Percentiles rank a stretch among this genome's conserved stretches.
These are phyloP conservation scores for Diprion similis DNA, from an alignment of 1,140 invertebrate species.

Conservation along the genomic window DNA sequence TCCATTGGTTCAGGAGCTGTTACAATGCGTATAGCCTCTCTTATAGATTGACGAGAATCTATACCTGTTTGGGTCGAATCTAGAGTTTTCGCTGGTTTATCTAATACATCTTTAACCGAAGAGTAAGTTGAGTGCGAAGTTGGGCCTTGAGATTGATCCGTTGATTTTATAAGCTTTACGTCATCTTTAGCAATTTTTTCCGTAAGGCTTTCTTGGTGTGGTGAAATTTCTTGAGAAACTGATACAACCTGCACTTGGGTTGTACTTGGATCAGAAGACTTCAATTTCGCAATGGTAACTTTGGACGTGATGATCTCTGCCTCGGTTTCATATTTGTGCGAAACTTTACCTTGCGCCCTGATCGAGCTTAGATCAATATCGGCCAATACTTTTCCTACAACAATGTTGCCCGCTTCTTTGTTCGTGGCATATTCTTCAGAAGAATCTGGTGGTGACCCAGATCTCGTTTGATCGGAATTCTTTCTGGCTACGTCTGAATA, in stretches of 20 bases:
- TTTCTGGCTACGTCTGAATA: constrained; percentile 41
- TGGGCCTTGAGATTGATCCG: background rate
- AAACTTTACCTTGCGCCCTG: background rate
- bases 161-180: background rate
- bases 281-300: background rate
- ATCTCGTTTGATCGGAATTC: constrained; percentile 17
- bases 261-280: background rate
- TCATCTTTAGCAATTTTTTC: background rate
- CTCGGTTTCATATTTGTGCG: background rate
- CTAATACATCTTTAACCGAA: background rate
- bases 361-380: background rate
- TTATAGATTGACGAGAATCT: constrained; percentile 6
- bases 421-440: background rate
- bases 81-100: background rate
- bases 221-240: background rate
- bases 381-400: constrained; percentile 6
- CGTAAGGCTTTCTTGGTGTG: background rate
- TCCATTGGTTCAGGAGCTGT: constrained; percentile 42
- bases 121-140: background rate
- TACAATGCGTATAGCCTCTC: constrained; percentile 32
- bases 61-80: constrained; percentile 6
- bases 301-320: constrained; percentile 9
- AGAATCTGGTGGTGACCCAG: constrained; percentile 11
- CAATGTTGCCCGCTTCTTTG: background rate
- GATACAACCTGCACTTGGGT: background rate